A percentile compares a stretch with the other conserved stretches of the same genome.
Evolutionary conservation across 2,888 invertebrate species (phyloP).

Genomic region (Phyllotreta cruciferae): DNA sequence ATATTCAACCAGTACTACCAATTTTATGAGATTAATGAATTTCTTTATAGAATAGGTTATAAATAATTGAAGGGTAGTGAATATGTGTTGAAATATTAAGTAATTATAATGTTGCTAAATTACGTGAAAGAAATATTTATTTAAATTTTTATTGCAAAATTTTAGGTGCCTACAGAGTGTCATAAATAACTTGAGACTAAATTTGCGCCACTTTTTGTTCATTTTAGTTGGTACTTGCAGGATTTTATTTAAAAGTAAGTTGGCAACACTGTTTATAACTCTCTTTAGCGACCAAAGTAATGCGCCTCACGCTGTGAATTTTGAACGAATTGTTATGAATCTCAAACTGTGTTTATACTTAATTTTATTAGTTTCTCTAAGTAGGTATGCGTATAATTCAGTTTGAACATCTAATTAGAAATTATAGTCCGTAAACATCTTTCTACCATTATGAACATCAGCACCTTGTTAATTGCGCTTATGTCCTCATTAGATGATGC

Average conservation of each 20-base stretch:
- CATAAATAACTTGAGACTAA: no score
- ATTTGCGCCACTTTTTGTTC: no score
- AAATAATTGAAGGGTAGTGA: no score
- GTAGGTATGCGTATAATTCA: not conserved
- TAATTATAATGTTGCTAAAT: no score
- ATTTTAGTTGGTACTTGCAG: no score
- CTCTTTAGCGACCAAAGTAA: constrained; percentile 8
- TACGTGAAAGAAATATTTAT: no score
- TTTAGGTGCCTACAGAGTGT: no score
- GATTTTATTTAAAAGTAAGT: not conserved
- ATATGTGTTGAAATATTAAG: no score
- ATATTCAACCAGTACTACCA: no score
- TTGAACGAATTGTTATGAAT: constrained; percentile 42
- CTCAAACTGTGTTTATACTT: constrained; percentile 36
- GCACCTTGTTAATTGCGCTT: not conserved
- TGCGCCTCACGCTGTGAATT: constrained; percentile 35
- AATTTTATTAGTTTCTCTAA: constrained; percentile 16
- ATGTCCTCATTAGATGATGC: constrained; percentile 2
- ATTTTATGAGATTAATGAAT: no score
- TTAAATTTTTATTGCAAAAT: no score
- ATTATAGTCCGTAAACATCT: constrained; percentile 3
- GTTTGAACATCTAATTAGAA: constrained; percentile 9
- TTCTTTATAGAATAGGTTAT: no score
- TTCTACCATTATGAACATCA: not conserved
- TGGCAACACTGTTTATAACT: constrained; percentile 6